Evolutionary conservation across 2,797 vertebrate species (phyloP).

Genomic region (Gymnothorax javanicus): DNA sequence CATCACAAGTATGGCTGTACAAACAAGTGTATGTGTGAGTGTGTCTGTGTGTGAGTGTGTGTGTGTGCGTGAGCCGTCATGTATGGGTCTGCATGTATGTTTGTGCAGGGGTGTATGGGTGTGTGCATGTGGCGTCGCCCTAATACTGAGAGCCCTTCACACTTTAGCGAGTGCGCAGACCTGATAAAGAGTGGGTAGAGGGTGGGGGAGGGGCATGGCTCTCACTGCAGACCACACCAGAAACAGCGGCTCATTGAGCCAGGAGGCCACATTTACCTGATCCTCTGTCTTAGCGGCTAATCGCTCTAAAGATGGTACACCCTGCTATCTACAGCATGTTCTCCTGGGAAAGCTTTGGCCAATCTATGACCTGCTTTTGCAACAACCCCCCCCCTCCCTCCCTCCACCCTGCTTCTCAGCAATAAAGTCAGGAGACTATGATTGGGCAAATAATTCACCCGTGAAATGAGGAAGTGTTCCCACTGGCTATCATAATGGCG

Average conservation of each 20-base stretch:
- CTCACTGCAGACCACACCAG: background rate
- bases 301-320: background rate
- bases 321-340: constrained; percentile 5
- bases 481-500: background rate
- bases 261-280: background rate
- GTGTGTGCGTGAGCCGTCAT: background rate
- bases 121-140: background rate
- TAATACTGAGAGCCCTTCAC: background rate
- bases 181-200: background rate
- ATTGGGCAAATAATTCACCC: background rate
- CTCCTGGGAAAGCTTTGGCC: background rate
- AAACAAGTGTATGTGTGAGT: background rate
- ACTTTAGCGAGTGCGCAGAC: background rate
- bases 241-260: background rate
- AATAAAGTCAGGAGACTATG: background rate
- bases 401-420: background rate
- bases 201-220: background rate
- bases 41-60: background rate
- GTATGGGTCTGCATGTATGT: background rate
- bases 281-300: background rate
- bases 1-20: too few relatives aligned
- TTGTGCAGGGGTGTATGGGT: background rate
- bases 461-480: background rate
- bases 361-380: background rate
- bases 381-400: background rate